Conservation (phyloP, 1,140 invertebrate species). For the Caligus rogercresseyi region DNA sequence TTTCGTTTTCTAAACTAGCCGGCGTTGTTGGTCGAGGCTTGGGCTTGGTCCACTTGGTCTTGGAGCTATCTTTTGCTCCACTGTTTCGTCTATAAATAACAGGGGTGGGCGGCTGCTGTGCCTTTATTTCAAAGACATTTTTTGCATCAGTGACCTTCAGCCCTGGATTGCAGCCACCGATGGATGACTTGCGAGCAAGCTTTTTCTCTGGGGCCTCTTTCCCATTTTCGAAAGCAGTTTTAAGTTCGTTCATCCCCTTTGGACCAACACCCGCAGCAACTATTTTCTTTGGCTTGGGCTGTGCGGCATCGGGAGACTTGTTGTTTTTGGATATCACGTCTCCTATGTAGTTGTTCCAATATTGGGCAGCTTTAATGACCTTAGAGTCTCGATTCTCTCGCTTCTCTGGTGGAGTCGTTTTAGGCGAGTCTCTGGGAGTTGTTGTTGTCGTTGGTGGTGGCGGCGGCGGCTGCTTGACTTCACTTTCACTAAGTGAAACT, state of each 20-base stretch:
- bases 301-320: background rate
- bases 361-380: conserved; percentile 49
- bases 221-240: conserved; percentile 10
- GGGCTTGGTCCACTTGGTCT: background rate
- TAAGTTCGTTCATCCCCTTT: conserved; percentile 9
- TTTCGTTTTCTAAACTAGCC: background rate
- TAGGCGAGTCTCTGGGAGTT: no score
- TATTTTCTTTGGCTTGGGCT: conserved; percentile 52
- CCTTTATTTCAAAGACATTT: conserved; percentile 59
- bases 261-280: conserved; percentile 42
- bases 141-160: conserved; percentile 64
- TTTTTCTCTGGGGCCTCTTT: background rate
- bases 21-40: background rate
- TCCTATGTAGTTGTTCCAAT: conserved; percentile 40
- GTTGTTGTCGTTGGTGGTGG: conserved; percentile 16
- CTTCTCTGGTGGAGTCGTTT: no score
- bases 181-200: background rate
- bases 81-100: conserved; percentile 8
- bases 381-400: conserved; percentile 41
- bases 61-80: background rate
- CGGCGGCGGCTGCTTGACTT: no score
- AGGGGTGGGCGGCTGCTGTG: conserved; percentile 22
- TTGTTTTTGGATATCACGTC: conserved; percentile 11
- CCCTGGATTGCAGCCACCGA: conserved; percentile 24
- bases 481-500: no score